Evolutionary conservation across 2,888 invertebrate species (phyloP), one percentile per base, ranked within the genome.

Genomic region (Erpobdella octoculata): DNA sequence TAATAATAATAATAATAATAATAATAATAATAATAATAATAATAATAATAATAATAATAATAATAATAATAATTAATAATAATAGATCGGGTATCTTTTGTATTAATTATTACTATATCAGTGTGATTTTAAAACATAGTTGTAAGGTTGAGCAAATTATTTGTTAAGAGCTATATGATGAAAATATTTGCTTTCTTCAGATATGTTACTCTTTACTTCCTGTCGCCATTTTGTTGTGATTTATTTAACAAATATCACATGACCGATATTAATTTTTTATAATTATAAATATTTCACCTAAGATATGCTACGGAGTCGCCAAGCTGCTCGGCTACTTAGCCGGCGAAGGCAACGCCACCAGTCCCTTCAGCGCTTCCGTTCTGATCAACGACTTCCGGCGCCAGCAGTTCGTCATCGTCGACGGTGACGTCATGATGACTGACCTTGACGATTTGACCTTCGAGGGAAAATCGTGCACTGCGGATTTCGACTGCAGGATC

Each of bases 381-480:
- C 80, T 82, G 1, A 82, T 85, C 80, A 84, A 83, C 74, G 85
- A 85, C 76, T 85, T 85, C 77, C 79, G 84, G 38, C 79, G 84
- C 2, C 84, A 85, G 75, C 85, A 85, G 78, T 85, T 85, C 76
- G 84, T 85, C 21, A 77, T 85, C 15, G 83, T 84, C 21, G 77
- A 79, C 69, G 84, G 82, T 2, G 79, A 79, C 15, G 77, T 85
- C 35, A 85, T 84, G 72, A 77, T 85, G 59, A 82, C 84, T 1
- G 85, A 85, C 76, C 83, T 85, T 1, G 85, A 85, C 76, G 85
- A 85, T 74, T 77, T 84, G 8, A 83, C 81, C 0, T 78, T 83
- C 41, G 78, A 78, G 31, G 83, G 68, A 36, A n/a, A n/a, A 21
- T 12, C 41, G 25, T 82, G 82, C 74, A 25, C 59, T 1, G n/a